Percentiles rank a stretch among this genome's conserved stretches.
Evolutionary conservation across 2,797 vertebrate species (phyloP).

Genomic region (Cheirogaleus major): DNA sequence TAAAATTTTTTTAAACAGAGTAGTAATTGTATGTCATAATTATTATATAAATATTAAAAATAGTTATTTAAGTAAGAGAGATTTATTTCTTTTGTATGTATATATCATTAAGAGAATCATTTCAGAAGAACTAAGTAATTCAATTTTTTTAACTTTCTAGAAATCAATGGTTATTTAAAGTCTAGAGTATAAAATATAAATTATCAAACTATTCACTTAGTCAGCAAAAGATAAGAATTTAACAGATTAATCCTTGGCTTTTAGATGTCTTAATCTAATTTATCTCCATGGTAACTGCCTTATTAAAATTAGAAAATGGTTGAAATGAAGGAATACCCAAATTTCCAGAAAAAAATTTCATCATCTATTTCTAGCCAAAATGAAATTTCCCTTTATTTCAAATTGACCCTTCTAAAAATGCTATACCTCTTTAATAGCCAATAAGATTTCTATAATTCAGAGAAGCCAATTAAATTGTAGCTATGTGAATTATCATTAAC

Average conservation of each 20-base stretch:
- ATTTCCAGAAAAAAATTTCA: not conserved
- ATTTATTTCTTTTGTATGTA: not conserved
- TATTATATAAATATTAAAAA: not conserved
- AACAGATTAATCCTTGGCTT: not conserved
- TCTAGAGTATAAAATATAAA: constrained; percentile 2
- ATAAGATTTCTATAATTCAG: not conserved
- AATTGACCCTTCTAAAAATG: not conserved
- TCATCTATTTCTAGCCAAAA: not conserved
- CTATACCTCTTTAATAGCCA: not conserved
- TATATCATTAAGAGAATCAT: not conserved
- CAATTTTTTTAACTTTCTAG: not conserved
- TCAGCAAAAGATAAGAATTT: not conserved
- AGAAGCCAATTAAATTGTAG: not conserved
- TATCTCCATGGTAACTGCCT: not conserved
- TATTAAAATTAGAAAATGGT: not conserved
- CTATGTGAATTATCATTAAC: not conserved
- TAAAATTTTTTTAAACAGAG: not conserved
- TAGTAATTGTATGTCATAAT: not conserved
- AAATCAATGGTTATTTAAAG: constrained; percentile 22
- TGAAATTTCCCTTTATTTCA: not conserved
- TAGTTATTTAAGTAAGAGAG: not conserved
- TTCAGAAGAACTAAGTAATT: not conserved
- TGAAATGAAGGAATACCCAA: not conserved
- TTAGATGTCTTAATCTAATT: constrained; percentile 31
- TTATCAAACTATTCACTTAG: constrained; percentile 22